A percentile compares a stretch with the other conserved stretches of the same genome.
These are phyloP conservation scores for Odontesthes bonariensis DNA, from an alignment of 2,113 vertebrate species.

Conservation along the genomic window DNA sequence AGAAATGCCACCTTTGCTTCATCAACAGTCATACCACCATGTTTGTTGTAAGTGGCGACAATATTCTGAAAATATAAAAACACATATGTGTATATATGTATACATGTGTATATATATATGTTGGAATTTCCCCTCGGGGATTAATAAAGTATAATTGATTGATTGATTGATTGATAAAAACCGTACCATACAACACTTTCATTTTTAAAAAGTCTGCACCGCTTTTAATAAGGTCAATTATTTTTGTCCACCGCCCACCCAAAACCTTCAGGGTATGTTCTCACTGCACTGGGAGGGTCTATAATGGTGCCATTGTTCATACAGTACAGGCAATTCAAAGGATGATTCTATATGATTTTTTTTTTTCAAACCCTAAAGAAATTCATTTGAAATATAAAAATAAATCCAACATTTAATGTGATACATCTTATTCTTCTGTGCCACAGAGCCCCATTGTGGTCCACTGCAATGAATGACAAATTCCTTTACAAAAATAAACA, in stretches of 20 bases:
- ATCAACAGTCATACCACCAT: constrained; percentile 82
- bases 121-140: too few relatives aligned
- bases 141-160: too few relatives aligned
- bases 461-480: too few relatives aligned
- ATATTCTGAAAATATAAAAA: constrained; percentile 72
- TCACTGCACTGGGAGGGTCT: constrained; percentile 1
- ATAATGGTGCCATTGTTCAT: constrained; percentile 46
- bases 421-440: not conserved
- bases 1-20: constrained; percentile 92
- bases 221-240: constrained; percentile 41
- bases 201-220: not conserved
- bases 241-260: constrained; percentile 3
- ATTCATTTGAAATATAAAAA: not conserved
- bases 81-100: not conserved
- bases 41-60: constrained; percentile 83
- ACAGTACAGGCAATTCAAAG: not conserved
- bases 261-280: constrained; percentile 29
- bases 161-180: too few relatives aligned
- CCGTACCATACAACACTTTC: not conserved
- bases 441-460: not conserved
- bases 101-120: too few relatives aligned
- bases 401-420: not conserved
- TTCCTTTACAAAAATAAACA: too few relatives aligned
- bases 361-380: not conserved
- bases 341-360: not conserved